Percentiles rank a stretch among this genome's conserved stretches.
These are phyloP conservation scores for Melipona bicolor DNA, from an alignment of 2,888 invertebrate species.

Conservation along the genomic window DNA sequence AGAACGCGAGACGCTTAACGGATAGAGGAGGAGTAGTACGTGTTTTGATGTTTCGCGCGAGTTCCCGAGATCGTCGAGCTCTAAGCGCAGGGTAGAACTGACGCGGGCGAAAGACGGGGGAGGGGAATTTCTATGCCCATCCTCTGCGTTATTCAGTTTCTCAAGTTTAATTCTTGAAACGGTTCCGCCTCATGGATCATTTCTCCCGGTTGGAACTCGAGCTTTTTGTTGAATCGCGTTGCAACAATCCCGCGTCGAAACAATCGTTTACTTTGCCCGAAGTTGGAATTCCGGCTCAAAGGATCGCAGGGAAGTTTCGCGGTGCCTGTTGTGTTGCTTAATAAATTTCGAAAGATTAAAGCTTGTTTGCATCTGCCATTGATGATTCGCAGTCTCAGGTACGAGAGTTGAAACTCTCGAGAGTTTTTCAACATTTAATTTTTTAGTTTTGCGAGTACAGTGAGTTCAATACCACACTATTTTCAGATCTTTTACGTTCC, in stretches of 20 bases:
- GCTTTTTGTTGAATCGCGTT: background rate
- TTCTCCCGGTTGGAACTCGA: background rate
- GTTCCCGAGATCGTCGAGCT: background rate
- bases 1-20: slow-evolving; percentile 10
- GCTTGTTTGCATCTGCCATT: background rate
- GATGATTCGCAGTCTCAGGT: background rate
- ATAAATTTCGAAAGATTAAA: background rate
- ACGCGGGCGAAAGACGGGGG: background rate
- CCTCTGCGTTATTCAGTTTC: background rate
- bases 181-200: background rate
- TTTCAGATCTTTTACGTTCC: no score
- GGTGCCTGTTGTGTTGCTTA: background rate
- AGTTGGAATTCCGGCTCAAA: background rate
- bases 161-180: background rate
- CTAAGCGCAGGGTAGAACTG: background rate
- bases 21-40: background rate
- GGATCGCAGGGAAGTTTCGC: background rate
- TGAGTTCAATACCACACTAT: no score
- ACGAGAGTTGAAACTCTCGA: no score
- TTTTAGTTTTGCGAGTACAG: no score
- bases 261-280: background rate
- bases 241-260: no score
- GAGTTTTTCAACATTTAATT: no score
- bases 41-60: slow-evolving; percentile 4
- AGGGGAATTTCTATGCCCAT: background rate